Base-by-base conservation (phyloP, 2,888 invertebrate genomes). In the Byasa hedistus region DNA sequence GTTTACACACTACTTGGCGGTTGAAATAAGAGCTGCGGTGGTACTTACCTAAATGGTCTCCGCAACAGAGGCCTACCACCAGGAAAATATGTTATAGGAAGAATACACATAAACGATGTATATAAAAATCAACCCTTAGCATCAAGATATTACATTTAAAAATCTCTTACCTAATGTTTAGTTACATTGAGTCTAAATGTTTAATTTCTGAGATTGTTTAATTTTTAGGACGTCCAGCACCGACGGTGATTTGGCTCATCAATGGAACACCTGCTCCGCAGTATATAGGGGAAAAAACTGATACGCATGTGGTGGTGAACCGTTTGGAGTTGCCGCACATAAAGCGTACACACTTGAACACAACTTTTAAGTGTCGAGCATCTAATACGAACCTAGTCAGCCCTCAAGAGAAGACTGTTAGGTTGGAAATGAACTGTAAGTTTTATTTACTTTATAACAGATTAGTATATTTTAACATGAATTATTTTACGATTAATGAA, bases 281-380 rank as follows among this genome's bases (percentile, higher is more conserved):
- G 72, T 95, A 95, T 72, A 93, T 94, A 69, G 94, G 95, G 39
- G 94, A 94, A 74, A 93, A 94, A 72, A 94, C 94, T 72, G 95
- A 94, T 69, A 94, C 94, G 39, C 95, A 95, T 80, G 95, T 96
- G 64, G 95, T 96, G 56, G 95, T 96, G 68, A 97, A 96, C 91
- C 93, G 95, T 68, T 87, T 97, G 75, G 95, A 95, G 81, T 93
- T 97, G 73, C 93, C 94, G 22, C 94, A 94, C 72, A 93, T 97
- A 65, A 94, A 93, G 72, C 92, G 97, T 72, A 94, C 94, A 69
- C 95, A 97, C 75, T 93, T 97, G 67, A 97, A 97, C 85, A 96
- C 96, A 54, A 96, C 96, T 44, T 97, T 95, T 91, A 96, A 96
- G 84, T 97, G 97, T 82, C 95, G 96, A 84, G 97, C 97, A 17